These are phyloP conservation scores for Cephalopachus bancanus DNA, from an alignment of 2,797 vertebrate genomes.

Conservation along the genomic window DNA sequence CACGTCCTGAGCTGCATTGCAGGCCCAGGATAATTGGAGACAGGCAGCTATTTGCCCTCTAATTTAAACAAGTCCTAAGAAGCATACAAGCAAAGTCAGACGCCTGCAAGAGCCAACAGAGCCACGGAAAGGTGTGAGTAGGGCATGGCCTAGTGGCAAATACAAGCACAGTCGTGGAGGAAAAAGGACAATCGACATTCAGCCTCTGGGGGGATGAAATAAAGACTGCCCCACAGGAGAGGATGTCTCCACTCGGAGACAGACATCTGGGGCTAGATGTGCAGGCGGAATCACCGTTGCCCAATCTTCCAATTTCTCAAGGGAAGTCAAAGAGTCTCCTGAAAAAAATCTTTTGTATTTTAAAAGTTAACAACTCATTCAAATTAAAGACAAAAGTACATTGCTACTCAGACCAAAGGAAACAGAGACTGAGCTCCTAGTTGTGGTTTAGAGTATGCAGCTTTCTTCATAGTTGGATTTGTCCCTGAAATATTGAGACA, in stretches of 20 bases:
- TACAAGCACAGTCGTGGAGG: background rate
- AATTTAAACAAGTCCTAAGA: conserved; percentile 68
- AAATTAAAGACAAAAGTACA: background rate
- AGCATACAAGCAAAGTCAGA: conserved; percentile 40
- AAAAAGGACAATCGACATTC: background rate
- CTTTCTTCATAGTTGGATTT: background rate
- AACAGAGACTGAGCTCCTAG: background rate
- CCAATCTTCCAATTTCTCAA: background rate
- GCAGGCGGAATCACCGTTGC: background rate
- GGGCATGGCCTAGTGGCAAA: background rate
- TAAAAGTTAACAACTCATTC: background rate
- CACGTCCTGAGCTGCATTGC: conserved; percentile 2
- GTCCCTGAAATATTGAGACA: background rate
- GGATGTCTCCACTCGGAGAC: fast-evolving
- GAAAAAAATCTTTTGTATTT: conserved; percentile 9
- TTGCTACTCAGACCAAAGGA: background rate
- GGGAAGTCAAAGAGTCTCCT: background rate
- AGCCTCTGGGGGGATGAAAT: background rate
- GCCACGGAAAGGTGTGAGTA: background rate
- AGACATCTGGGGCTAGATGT: background rate
- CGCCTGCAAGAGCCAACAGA: background rate
- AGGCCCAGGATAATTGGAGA: conserved; percentile 65
- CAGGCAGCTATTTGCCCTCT: conserved; percentile 69
- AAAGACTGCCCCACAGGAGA: background rate
- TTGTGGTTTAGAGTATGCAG: background rate